Evolutionary conservation across 2,797 vertebrate species (phyloP).

Genomic region (Sebastes umbrosus): DNA sequence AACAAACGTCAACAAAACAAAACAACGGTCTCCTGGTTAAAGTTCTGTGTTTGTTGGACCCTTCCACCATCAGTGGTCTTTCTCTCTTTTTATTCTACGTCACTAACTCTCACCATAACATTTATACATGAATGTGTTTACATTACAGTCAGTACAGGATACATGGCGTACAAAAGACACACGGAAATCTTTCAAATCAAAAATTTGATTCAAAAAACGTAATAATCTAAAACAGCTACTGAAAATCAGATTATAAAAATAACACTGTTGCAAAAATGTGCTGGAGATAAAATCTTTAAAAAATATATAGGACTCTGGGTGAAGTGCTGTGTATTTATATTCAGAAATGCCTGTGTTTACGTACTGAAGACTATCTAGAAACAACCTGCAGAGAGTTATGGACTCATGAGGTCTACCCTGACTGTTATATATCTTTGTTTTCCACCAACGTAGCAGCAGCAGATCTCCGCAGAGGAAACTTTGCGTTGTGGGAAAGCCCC

Average conservation of each 20-base stretch:
- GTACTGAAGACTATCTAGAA: not conserved
- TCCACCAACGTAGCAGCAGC: slow-evolving; percentile 20
- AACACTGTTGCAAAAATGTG: too few relatives aligned
- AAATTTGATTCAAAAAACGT: too few relatives aligned
- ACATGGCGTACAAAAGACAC: too few relatives aligned
- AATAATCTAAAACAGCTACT: not conserved
- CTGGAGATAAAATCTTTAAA: not conserved
- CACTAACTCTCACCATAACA: too few relatives aligned
- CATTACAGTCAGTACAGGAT: too few relatives aligned
- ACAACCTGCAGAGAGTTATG: not conserved
- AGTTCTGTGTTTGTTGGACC: too few relatives aligned
- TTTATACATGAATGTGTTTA: too few relatives aligned
- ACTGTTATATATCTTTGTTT: not conserved
- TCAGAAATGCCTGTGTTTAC: not conserved
- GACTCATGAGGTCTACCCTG: not conserved
- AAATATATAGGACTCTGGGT: not conserved
- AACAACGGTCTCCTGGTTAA: too few relatives aligned
- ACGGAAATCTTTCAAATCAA: too few relatives aligned
- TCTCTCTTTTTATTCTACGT: too few relatives aligned
- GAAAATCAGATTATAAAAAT: not conserved
- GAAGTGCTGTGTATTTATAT: not conserved
- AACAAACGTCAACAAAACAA: too few relatives aligned
- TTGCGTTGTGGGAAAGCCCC: slow-evolving; percentile 66
- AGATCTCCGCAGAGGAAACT: slow-evolving; percentile 47
- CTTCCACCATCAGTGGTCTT: too few relatives aligned